phyloP scores from a whole-genome alignment of 1,140 invertebrate species.

The Nasonia giraulti region DNA sequence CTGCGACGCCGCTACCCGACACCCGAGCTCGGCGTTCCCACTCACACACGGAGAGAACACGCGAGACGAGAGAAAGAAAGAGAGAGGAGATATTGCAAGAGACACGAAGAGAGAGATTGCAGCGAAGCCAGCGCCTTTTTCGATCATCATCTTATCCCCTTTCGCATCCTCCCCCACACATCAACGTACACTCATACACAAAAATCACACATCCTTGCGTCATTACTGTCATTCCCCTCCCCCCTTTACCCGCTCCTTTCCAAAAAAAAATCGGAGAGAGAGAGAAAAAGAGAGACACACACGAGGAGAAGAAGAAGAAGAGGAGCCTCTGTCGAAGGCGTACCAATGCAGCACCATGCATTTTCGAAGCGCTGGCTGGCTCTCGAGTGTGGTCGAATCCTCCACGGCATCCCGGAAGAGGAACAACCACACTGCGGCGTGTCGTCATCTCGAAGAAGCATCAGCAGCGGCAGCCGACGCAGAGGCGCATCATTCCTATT shows the following conservation, averaged over 20 bases:
- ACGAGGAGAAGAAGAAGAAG: conserved; percentile 42
- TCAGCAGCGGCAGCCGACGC: conserved; percentile 7
- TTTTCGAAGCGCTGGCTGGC: conserved; percentile 12
- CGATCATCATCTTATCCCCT: conserved; percentile 41
- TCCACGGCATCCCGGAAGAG: neutral
- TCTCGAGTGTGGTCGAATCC: conserved; percentile 3
- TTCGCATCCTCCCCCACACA: conserved; percentile 24
- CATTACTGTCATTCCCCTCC: conserved; percentile 22
- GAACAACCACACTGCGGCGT: neutral
- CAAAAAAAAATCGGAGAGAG: conserved; percentile 22
- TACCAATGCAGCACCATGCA: neutral
- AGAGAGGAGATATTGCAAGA: conserved; percentile 25
- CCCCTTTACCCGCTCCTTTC: conserved; percentile 36
- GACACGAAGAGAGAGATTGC: conserved; percentile 18
- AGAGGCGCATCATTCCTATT: conserved; percentile 45
- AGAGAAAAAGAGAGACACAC: conserved; percentile 12
- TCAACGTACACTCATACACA: conserved; percentile 21
- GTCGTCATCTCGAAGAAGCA: conserved; percentile 6
- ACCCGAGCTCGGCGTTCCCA: conserved; percentile 13
- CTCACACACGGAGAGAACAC: conserved; percentile 24
- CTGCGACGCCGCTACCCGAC: conserved; percentile 15
- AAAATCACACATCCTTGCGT: conserved; percentile 19
- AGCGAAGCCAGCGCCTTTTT: conserved; percentile 39
- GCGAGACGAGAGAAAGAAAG: conserved; percentile 18
- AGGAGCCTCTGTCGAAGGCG: conserved; percentile 37